phyloP scores from a whole-genome alignment of 37 sponge, comb jelly and placozoan genomes.

The Oopsacas minuta region DNA sequence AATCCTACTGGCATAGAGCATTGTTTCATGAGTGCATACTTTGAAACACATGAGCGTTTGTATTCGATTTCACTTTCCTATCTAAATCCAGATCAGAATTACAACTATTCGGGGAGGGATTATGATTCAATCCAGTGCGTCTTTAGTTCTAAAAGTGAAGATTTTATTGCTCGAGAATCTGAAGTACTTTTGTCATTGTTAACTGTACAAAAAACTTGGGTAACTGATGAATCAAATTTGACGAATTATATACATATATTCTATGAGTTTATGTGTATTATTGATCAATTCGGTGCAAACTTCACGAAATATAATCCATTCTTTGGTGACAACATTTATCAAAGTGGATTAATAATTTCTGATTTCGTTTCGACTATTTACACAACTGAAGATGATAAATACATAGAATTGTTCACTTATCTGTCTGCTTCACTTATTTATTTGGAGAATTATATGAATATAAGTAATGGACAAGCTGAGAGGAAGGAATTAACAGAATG shows the following conservation, averaged over 20 bases:
- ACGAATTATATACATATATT: neutral
- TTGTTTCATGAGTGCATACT: neutral
- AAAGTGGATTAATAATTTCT: neutral
- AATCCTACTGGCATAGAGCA: neutral
- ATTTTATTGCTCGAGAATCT: neutral
- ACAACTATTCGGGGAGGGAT: neutral
- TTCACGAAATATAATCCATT: neutral
- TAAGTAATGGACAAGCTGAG: neutral
- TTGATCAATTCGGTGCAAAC: neutral
- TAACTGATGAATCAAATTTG: neutral
- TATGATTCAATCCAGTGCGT: neutral
- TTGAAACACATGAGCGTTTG: neutral
- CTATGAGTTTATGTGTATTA: conserved; percentile 12
- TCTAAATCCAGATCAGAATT: neutral
- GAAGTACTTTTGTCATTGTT: neutral
- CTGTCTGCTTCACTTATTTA: neutral
- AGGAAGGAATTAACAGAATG: neutral
- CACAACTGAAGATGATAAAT: neutral
- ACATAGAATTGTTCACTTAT: neutral
- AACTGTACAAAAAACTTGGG: neutral
- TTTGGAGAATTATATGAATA: neutral
- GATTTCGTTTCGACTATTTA: neutral
- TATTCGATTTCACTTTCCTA: neutral
- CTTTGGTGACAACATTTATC: neutral
- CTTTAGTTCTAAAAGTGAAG: neutral